Percentiles rank a stretch among this genome's conserved stretches.
These are phyloP conservation scores for Staurois parvus DNA, from an alignment of 2,797 vertebrate species.

Conservation along the genomic window DNA sequence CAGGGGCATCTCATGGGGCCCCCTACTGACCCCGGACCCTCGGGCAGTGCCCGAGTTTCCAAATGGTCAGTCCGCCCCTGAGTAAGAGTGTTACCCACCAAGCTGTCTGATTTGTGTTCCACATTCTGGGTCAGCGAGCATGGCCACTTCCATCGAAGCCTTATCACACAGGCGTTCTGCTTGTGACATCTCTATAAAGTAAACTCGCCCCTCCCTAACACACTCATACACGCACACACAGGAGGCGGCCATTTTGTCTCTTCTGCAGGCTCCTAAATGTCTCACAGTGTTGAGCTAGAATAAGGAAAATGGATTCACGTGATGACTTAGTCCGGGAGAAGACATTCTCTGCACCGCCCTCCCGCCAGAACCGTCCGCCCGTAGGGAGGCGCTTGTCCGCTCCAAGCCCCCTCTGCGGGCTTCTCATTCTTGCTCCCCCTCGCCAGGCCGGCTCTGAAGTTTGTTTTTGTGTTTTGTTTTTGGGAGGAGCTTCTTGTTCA, in stretches of 20 bases:
- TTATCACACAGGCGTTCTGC: too few species aligned
- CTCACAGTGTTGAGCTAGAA: conserved; percentile 60
- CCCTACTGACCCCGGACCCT: too few species aligned
- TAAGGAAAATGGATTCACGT: conserved; percentile 22
- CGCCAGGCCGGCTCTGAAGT: conserved; percentile 63
- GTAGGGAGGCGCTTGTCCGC: too few species aligned
- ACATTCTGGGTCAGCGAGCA: too few species aligned
- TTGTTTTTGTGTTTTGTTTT: conserved; percentile 84
- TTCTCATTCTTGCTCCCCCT: background rate
- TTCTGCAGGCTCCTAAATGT: conserved; percentile 7
- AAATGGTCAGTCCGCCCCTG: too few species aligned
- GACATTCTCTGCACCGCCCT: background rate
- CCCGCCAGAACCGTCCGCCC: background rate
- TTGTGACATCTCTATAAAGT: too few species aligned
- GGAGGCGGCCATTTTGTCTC: background rate
- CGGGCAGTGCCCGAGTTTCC: too few species aligned
- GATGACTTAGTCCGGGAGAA: background rate
- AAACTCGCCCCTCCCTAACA: background rate
- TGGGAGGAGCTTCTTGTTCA: conserved; percentile 84
- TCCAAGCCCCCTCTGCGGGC: background rate
- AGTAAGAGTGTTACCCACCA: too few species aligned
- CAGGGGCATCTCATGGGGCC: too few species aligned
- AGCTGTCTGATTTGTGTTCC: too few species aligned
- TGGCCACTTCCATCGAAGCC: too few species aligned
- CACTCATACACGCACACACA: background rate